Percentiles rank a stretch among this genome's conserved stretches.
phyloP scores from a whole-genome alignment of 2,888 invertebrate species.

The Nymphalis urticae region DNA sequence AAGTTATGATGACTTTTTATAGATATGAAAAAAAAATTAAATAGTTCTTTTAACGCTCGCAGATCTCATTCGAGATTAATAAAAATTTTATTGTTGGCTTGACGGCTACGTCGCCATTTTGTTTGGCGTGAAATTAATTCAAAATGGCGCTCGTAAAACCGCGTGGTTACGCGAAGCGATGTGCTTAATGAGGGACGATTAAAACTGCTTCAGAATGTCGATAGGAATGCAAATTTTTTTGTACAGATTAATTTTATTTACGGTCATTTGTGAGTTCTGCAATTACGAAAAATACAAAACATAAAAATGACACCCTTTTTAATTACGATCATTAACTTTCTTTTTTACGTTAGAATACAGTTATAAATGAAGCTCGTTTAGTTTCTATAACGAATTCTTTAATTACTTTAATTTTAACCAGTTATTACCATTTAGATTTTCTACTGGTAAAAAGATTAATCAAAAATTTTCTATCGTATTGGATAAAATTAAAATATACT shows the following conservation, averaged over 20 bases:
- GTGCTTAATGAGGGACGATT: constrained; percentile 76
- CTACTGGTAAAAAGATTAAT: too few relatives aligned
- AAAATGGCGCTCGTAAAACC: constrained; percentile 71
- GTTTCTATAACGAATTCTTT: too few relatives aligned
- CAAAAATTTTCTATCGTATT: too few relatives aligned
- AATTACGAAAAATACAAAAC: constrained; percentile 24
- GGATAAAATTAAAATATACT: neutral
- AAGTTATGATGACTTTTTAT: neutral
- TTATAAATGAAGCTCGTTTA: neutral
- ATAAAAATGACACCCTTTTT: constrained; percentile 26
- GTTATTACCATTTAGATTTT: too few relatives aligned
- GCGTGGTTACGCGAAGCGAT: constrained; percentile 68
- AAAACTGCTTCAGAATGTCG: constrained; percentile 67
- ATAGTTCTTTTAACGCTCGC: constrained; percentile 37
- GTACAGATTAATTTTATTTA: constrained; percentile 40
- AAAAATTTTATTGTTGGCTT: constrained; percentile 64
- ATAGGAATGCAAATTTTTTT: constrained; percentile 64
- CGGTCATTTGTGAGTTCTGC: constrained; percentile 30
- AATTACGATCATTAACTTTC: constrained; percentile 21
- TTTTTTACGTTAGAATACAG: neutral
- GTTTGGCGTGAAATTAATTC: constrained; percentile 74
- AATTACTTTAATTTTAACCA: too few relatives aligned
- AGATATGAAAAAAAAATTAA: neutral
- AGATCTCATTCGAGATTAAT: constrained; percentile 65
- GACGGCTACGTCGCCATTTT: constrained; percentile 60